phyloP scores from a whole-genome alignment of 1,140 invertebrate genomes.

The Pachypsylla venusta region DNA sequence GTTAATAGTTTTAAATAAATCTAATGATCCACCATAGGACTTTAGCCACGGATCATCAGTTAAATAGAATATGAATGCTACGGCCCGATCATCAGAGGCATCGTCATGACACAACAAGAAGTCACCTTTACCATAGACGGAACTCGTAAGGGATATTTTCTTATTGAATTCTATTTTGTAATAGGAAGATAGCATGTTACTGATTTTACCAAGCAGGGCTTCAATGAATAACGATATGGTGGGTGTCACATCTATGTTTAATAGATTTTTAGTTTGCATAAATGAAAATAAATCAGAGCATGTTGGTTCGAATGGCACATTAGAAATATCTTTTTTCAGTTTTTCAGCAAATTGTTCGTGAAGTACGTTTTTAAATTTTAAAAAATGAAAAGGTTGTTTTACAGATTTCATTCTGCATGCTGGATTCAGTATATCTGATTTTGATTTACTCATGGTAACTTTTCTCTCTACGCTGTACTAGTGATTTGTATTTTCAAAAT shows the following conservation, averaged over 20 bases:
- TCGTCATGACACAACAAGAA: neutral
- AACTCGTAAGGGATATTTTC: neutral
- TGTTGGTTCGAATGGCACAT: neutral
- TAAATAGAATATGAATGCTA: neutral
- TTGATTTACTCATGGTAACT: no score
- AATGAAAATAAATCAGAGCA: conserved; percentile 2
- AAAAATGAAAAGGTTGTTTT: neutral
- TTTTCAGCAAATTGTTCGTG: neutral
- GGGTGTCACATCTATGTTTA: neutral
- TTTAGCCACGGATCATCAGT: conserved; percentile 1
- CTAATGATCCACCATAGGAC: neutral
- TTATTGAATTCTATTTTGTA: neutral
- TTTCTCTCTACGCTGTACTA: no score
- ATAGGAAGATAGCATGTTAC: neutral
- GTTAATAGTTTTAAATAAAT: conserved; percentile 4
- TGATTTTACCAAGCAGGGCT: neutral
- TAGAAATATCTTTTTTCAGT: neutral
- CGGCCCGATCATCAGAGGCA: neutral
- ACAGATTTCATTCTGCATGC: conserved; percentile 1
- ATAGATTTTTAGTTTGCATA: neutral
- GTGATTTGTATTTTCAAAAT: no score
- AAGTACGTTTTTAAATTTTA: neutral
- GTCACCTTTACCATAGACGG: neutral
- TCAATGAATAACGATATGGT: conserved; percentile 1
- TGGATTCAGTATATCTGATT: conserved; percentile 1